phyloP scores from a whole-genome alignment of 2,797 vertebrate genomes.

The Chelmon rostratus region DNA sequence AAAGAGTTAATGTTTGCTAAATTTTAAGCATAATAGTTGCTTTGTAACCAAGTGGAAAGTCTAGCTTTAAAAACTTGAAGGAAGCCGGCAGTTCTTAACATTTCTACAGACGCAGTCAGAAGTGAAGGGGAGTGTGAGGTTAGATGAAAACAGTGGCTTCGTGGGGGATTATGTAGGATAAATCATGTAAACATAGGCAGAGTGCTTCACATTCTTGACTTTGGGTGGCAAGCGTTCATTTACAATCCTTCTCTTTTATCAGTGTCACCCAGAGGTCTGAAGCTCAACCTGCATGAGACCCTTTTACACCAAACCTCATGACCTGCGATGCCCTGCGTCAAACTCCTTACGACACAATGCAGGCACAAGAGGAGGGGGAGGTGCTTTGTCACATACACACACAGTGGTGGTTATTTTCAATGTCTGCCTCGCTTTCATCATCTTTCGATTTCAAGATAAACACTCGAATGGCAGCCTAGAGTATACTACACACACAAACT shows the following conservation, averaged over 20 bases:
- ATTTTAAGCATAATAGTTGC: too few relatives aligned
- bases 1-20: too few relatives aligned
- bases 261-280: neutral
- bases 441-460: neutral
- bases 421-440: neutral
- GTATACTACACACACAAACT: neutral
- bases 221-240: constrained; percentile 17
- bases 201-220: constrained; percentile 51
- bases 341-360: neutral
- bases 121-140: constrained; percentile 7
- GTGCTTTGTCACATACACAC: neutral
- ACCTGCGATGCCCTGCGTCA: neutral
- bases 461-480: neutral
- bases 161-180: constrained; percentile 25
- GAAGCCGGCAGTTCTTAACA: neutral
- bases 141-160: constrained; percentile 22
- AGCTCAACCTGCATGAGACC: neutral
- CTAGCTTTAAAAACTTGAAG: neutral
- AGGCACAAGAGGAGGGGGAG: neutral
- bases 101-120: neutral
- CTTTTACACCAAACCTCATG: neutral
- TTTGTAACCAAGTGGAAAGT: neutral
- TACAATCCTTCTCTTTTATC: neutral
- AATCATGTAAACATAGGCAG: constrained; percentile 21
- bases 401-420: neutral